A percentile compares a stretch with the other conserved stretches of the same genome.
Evolutionary conservation across 2,888 invertebrate genomes (phyloP).

Genomic region (Lysandra coridon): DNA sequence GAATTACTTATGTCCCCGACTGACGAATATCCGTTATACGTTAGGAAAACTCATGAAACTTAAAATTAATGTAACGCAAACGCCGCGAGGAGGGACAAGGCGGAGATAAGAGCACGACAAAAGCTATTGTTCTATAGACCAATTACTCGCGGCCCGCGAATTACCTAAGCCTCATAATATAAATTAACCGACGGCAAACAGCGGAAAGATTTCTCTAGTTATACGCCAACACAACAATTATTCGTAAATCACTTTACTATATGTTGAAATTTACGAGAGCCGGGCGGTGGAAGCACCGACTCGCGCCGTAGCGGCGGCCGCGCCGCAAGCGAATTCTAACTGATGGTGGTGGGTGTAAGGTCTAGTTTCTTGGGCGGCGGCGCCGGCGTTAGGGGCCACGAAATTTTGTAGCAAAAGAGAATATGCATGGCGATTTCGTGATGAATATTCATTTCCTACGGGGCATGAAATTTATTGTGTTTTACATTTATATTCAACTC

Average conservation of each 20-base stretch:
- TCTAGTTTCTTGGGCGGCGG: conserved; percentile 55
- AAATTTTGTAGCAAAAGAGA: conserved; percentile 75
- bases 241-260: conserved; percentile 82
- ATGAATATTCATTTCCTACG: conserved; percentile 82
- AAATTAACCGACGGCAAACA: conserved; percentile 79
- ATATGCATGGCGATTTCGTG: conserved; percentile 81
- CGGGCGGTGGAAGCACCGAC: conserved; percentile 60
- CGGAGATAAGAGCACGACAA: conserved; percentile 78
- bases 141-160: conserved; percentile 79
- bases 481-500: conserved; percentile 81
- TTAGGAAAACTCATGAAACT: conserved; percentile 36
- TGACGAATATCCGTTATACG: conserved; percentile 36
- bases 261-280: conserved; percentile 80
- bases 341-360: conserved; percentile 58
- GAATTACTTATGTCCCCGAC: conserved; percentile 32
- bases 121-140: conserved; percentile 79
- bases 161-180: conserved; percentile 80
- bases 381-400: conserved; percentile 60
- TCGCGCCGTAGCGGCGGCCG: conserved; percentile 54
- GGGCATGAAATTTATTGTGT: conserved; percentile 81
- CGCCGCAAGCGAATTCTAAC: conserved; percentile 60
- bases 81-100: conserved; percentile 69
- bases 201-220: conserved; percentile 81
- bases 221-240: conserved; percentile 81
- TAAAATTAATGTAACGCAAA: conserved; percentile 61